phyloP scores from a whole-genome alignment of 1,140 invertebrate genomes.

The Aplysia californica region DNA sequence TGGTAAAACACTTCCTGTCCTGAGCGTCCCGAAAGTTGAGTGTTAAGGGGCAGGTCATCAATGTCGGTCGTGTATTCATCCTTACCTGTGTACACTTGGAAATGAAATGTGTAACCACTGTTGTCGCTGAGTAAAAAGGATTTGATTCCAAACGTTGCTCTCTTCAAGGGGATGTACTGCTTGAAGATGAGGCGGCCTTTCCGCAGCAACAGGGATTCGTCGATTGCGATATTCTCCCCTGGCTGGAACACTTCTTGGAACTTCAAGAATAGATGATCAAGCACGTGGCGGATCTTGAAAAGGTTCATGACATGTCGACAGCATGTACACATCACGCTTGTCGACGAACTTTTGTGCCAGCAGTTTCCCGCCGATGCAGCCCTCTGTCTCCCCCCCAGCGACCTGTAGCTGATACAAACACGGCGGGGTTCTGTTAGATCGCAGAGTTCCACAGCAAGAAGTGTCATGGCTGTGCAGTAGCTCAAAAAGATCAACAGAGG shows the following conservation, averaged over 20 bases:
- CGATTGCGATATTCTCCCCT: too few relatives aligned
- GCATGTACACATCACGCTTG: slow-evolving; percentile 15
- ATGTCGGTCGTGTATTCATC: too few relatives aligned
- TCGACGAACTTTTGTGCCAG: slow-evolving; percentile 19
- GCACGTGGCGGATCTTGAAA: too few relatives aligned
- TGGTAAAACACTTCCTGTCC: neutral
- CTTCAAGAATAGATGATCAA: too few relatives aligned
- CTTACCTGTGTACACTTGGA: too few relatives aligned
- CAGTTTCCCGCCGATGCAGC: neutral
- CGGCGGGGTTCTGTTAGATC: neutral
- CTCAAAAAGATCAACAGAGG: neutral
- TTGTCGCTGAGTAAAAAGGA: too few relatives aligned
- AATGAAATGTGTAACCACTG: too few relatives aligned
- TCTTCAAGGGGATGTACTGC: too few relatives aligned
- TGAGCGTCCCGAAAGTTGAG: neutral
- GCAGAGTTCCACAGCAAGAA: neutral
- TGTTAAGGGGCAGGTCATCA: neutral
- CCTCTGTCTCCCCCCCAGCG: neutral
- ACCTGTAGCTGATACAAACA: neutral
- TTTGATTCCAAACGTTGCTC: too few relatives aligned
- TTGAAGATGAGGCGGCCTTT: too few relatives aligned
- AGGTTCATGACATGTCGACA: slow-evolving; percentile 9
- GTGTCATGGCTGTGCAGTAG: neutral
- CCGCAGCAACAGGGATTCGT: too few relatives aligned
- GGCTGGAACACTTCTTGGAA: too few relatives aligned